Evolutionary conservation across 2,113 vertebrate genomes (phyloP).

Genomic region (Tyrannus savana): DNA sequence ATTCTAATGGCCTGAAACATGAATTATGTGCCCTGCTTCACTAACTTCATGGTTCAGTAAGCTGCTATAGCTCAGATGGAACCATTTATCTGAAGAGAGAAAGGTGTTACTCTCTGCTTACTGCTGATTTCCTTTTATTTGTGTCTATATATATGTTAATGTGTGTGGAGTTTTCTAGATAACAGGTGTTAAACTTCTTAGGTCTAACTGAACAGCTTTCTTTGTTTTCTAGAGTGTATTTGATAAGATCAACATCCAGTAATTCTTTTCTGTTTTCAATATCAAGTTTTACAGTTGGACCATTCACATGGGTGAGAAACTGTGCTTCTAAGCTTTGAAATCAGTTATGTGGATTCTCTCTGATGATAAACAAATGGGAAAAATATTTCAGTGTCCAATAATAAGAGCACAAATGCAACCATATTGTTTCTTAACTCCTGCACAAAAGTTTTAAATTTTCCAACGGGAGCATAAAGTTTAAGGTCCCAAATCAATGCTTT

Average conservation of each 20-base stretch:
- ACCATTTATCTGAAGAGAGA: neutral
- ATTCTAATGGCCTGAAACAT: conserved; percentile 31
- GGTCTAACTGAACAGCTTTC: neutral
- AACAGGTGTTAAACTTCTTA: neutral
- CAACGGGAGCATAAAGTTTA: neutral
- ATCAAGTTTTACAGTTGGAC: neutral
- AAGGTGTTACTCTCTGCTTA: neutral
- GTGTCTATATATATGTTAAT: neutral
- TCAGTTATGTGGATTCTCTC: neutral
- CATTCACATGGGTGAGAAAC: neutral
- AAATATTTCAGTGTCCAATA: neutral
- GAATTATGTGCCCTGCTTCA: conserved; percentile 51
- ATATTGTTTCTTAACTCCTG: neutral
- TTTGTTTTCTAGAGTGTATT: neutral
- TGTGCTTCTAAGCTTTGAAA: neutral
- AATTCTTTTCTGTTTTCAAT: neutral
- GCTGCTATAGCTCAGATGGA: conserved; percentile 11
- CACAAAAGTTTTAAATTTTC: neutral
- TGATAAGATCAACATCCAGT: neutral
- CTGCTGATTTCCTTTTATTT: neutral
- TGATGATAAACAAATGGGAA: neutral
- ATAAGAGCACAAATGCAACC: neutral
- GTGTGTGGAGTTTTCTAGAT: neutral
- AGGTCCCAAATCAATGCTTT: neutral
- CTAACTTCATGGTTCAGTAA: conserved; percentile 43